Evolutionary conservation across 2,888 invertebrate genomes (phyloP).

Genomic region (Melitaea athalia): DNA sequence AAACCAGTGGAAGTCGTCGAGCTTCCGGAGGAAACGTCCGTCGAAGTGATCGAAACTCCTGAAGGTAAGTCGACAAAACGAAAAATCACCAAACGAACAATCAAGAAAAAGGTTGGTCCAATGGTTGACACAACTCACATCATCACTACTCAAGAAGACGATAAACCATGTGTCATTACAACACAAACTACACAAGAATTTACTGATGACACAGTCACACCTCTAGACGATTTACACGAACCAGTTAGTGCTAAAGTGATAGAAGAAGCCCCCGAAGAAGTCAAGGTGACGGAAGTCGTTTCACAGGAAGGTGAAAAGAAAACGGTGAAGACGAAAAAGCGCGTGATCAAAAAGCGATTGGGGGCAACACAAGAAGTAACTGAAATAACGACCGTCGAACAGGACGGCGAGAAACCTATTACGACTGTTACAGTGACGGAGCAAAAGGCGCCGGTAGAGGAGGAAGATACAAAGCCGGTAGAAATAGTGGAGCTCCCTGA

Average conservation of each 20-base stretch:
- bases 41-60: conserved; percentile 39
- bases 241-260: background rate
- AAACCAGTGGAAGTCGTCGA: conserved; percentile 32
- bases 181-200: conserved; percentile 23
- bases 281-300: conserved; percentile 20
- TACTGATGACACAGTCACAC: conserved; percentile 13
- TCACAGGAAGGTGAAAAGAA: conserved; percentile 17
- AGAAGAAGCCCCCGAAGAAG: conserved; percentile 12
- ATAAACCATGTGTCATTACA: conserved; percentile 54
- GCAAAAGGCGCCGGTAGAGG: conserved; percentile 19
- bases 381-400: conserved; percentile 48
- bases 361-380: conserved; percentile 44
- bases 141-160: conserved; percentile 48
- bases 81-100: conserved; percentile 48
- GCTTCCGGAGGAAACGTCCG: conserved; percentile 44
- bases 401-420: conserved; percentile 47
- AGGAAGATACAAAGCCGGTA: background rate
- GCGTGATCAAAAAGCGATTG: conserved; percentile 44
- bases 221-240: conserved; percentile 33
- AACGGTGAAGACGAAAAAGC: conserved; percentile 47
- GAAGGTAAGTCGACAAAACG: conserved; percentile 53
- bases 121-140: conserved; percentile 10
- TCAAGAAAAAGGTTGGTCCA: conserved; percentile 35
- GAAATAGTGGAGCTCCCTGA: conserved; percentile 51
- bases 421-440: conserved; percentile 41